Evolutionary conservation across 2,113 vertebrate species (phyloP).

Genomic region (Toxotes jaculatrix): DNA sequence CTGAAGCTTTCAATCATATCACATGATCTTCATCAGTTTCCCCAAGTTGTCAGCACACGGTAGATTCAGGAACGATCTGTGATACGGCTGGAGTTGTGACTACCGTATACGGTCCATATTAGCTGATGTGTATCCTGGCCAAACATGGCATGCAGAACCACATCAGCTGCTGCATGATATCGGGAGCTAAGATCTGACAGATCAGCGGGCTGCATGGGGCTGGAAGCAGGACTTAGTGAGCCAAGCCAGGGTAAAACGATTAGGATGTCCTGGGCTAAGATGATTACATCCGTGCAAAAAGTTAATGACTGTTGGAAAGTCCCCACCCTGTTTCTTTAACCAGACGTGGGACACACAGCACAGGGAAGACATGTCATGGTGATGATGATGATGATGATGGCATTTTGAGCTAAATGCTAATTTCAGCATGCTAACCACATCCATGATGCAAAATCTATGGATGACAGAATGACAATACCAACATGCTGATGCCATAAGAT

Average conservation of each 20-base stretch:
- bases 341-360: background rate
- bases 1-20: background rate
- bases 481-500: too few species aligned
- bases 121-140: conserved; percentile 1
- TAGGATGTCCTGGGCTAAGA: conserved; percentile 28
- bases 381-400: too few species aligned
- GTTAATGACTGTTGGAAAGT: background rate
- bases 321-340: background rate
- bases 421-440: too few species aligned
- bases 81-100: background rate
- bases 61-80: conserved; percentile 1
- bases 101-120: conserved; percentile 2
- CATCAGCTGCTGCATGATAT: background rate
- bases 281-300: conserved; percentile 30
- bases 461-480: too few species aligned
- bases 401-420: too few species aligned
- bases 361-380: too few species aligned
- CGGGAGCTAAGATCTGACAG: background rate
- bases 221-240: conserved; percentile 10
- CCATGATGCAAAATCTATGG: too few species aligned
- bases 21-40: too few species aligned
- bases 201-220: background rate
- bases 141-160: background rate
- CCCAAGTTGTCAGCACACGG: too few species aligned
- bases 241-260: conserved; percentile 18